Base-by-base conservation (phyloP, 2,888 invertebrate species). In the Trissonchulus latispiculum region DNA sequence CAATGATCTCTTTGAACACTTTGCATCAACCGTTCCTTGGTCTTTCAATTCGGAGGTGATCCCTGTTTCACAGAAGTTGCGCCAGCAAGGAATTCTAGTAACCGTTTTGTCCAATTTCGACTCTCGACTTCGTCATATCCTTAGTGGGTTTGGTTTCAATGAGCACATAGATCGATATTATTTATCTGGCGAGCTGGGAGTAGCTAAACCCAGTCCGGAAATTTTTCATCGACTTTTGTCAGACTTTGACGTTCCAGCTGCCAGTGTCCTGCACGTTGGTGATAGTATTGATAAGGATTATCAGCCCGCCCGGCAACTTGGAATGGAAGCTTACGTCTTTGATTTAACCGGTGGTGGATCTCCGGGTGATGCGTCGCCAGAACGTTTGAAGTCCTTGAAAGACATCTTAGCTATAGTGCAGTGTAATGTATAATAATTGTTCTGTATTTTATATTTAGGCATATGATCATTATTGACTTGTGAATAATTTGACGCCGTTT, bases 31-130 rank as follows among this genome's bases (percentile, higher is more conserved):
- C n/a, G n/a, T n/a, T n/a, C n/a, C n/a, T n/a, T n/a, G n/a, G n/a
- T n/a, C n/a, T n/a, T n/a, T n/a, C n/a, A n/a, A n/a, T n/a, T n/a
- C n/a, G n/a, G n/a, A n/a, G n/a, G n/a, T n/a, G n/a, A n/a, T n/a
- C n/a, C n/a, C n/a, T n/a, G n/a, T n/a, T n/a, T n/a, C n/a, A n/a
- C n/a, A n/a, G n/a, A n/a, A n/a, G n/a, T n/a, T n/a, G n/a, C n/a
- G n/a, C n/a, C n/a, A n/a, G n/a, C n/a, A n/a, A n/a, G n/a, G 62
- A 64, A n/a, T 64, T 71, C 70, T 35, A 36, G 36, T 59, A 31
- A 33, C 66, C 61, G 32, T 68, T 70, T 66, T 70, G 48, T 48
- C 48, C 48, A 48, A 48, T 48, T 48, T 48, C 48, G 48, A 48
- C 48, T 8, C 48, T 48, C 8, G 48, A 23, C 48, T 48, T 8